These are phyloP conservation scores for Lophius piscatorius DNA, from an alignment of 2,113 vertebrate genomes.

Conservation along the genomic window DNA sequence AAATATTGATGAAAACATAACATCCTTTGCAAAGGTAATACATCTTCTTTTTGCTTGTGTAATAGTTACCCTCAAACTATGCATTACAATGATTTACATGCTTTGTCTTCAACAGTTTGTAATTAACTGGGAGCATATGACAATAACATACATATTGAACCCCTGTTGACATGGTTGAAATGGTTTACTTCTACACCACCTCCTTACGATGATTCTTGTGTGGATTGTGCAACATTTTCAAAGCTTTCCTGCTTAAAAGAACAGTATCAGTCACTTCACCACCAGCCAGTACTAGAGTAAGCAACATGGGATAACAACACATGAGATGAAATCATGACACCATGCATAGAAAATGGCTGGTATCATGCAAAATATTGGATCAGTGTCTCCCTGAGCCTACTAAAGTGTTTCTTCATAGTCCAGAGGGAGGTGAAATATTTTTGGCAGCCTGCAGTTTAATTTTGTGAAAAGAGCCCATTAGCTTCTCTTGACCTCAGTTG, in stretches of 20 bases:
- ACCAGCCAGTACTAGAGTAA: background rate
- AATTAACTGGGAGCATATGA: no score
- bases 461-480: conserved; percentile 58
- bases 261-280: background rate
- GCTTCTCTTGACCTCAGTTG: conserved; percentile 46
- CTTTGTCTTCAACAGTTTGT: no score
- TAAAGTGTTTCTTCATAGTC: conserved; percentile 29
- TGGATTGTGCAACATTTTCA: background rate
- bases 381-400: conserved; percentile 4
- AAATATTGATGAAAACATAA: no score
- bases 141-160: no score
- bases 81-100: no score
- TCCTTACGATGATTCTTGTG: background rate
- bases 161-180: no score
- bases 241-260: background rate
- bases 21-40: no score
- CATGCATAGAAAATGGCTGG: background rate
- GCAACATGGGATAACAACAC: background rate
- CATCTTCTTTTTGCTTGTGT: no score
- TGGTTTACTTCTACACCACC: background rate
- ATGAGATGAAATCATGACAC: background rate
- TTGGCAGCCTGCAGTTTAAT: conserved; percentile 43
- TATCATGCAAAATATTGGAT: background rate
- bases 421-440: conserved; percentile 23
- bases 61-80: no score